Conservation (phyloP, 2,797 vertebrate species). For the Poeciliopsis gracilis region DNA sequence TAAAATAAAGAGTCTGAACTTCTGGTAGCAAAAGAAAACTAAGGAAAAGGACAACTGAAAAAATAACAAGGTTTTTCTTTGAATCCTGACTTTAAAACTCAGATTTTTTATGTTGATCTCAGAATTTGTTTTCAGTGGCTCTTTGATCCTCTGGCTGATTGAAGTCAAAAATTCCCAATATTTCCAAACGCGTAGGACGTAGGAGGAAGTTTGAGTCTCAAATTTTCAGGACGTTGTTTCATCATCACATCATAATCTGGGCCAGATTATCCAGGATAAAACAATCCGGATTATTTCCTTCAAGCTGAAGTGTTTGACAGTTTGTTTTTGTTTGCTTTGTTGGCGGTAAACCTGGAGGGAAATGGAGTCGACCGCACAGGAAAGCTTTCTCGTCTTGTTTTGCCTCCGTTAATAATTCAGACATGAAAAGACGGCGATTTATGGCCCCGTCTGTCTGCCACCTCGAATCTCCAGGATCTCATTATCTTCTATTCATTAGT, state of each 20-base stretch:
- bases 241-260: not conserved
- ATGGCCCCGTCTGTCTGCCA: slow-evolving; percentile 7
- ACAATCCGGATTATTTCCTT: not conserved
- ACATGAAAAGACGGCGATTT: not conserved
- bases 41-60: too few relatives aligned
- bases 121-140: too few relatives aligned
- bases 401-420: not conserved
- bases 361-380: too few relatives aligned
- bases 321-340: not conserved
- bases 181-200: not conserved
- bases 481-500: slow-evolving; percentile 42
- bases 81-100: too few relatives aligned
- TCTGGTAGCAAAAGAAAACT: not conserved
- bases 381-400: too few relatives aligned
- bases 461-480: not conserved
- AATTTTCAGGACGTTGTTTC: not conserved
- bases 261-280: not conserved
- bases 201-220: not conserved
- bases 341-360: not conserved
- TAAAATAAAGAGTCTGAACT: not conserved
- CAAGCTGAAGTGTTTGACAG: not conserved
- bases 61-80: too few relatives aligned
- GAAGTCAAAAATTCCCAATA: not conserved
- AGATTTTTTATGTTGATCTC: too few relatives aligned
- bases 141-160: not conserved